Conservation (phyloP, 2,888 invertebrate genomes). For the Ophioninae sp. region DNA sequence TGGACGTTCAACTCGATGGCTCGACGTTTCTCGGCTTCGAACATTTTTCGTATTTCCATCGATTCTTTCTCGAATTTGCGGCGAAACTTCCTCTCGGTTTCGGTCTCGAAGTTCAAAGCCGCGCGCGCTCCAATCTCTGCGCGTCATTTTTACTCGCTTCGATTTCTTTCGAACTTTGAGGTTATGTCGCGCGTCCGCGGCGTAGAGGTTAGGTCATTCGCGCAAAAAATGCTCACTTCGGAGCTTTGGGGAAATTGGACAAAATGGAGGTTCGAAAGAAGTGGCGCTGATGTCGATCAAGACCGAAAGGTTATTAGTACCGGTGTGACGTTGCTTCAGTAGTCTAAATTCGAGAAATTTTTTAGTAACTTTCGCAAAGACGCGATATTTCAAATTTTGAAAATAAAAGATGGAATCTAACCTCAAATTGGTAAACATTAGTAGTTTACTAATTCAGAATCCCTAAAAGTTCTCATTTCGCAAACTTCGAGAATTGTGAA, state of each 20-base stretch:
- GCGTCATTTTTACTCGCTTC: conserved; percentile 3
- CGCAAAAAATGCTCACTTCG: background rate
- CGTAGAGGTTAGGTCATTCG: background rate
- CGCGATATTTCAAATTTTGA: background rate
- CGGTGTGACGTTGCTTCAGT: background rate
- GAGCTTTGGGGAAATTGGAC: background rate
- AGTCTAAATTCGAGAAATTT: background rate
- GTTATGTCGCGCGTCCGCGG: background rate
- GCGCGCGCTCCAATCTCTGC: conserved; percentile 68
- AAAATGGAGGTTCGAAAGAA: background rate
- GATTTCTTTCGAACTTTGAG: background rate
- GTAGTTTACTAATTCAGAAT: background rate
- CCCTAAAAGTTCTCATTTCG: background rate
- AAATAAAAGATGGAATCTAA: conserved; percentile 37
- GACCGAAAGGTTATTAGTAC: background rate
- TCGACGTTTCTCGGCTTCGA: conserved; percentile 71
- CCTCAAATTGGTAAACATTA: conserved; percentile 65
- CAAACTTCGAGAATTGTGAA: background rate
- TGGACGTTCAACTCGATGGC: conserved; percentile 62
- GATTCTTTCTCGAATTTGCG: conserved; percentile 65
- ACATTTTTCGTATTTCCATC: conserved; percentile 65
- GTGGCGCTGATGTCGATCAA: background rate
- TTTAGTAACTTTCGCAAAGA: background rate
- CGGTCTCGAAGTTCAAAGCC: conserved; percentile 63
- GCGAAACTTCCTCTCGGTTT: conserved; percentile 66